These are phyloP conservation scores for Bombylius major DNA, from an alignment of 2,888 invertebrate species.

Conservation along the genomic window DNA sequence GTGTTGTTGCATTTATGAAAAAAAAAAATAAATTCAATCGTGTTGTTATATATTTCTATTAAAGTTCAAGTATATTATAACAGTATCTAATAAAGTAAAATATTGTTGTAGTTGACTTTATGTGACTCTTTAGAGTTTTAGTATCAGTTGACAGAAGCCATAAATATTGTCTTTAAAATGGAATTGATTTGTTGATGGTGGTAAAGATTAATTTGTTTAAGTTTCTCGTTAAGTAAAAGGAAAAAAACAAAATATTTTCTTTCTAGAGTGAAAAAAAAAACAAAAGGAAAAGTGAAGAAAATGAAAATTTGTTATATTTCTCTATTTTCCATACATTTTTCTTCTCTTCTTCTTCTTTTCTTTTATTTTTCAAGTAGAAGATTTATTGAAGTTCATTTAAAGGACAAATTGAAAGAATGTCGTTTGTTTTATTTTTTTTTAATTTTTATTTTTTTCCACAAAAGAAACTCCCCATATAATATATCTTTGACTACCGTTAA, in stretches of 20 bases:
- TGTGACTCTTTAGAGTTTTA: neutral
- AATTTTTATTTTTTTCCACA: too few relatives aligned
- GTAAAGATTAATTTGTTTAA: constrained; percentile 11
- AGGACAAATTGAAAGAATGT: constrained; percentile 4
- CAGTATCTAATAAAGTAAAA: too few relatives aligned
- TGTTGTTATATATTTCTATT: too few relatives aligned
- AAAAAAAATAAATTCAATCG: too few relatives aligned
- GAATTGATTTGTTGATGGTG: constrained; percentile 14
- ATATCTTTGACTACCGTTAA: too few relatives aligned
- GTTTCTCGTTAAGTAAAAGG: neutral
- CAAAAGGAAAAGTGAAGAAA: too few relatives aligned
- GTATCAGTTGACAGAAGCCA: constrained; percentile 19
- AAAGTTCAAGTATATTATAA: too few relatives aligned
- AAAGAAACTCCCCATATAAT: too few relatives aligned
- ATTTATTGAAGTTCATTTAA: neutral
- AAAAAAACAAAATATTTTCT: neutral
- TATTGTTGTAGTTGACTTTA: neutral
- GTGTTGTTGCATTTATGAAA: too few relatives aligned
- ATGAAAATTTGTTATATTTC: too few relatives aligned
- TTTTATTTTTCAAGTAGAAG: constrained; percentile 9
- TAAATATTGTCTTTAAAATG: constrained; percentile 16
- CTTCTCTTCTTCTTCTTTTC: neutral
- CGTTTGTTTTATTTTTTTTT: neutral
- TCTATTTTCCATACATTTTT: too few relatives aligned
- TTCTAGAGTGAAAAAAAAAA: too few relatives aligned